These are phyloP conservation scores for Mustelus asterias DNA, from an alignment of 2,113 vertebrate species.

Conservation along the genomic window DNA sequence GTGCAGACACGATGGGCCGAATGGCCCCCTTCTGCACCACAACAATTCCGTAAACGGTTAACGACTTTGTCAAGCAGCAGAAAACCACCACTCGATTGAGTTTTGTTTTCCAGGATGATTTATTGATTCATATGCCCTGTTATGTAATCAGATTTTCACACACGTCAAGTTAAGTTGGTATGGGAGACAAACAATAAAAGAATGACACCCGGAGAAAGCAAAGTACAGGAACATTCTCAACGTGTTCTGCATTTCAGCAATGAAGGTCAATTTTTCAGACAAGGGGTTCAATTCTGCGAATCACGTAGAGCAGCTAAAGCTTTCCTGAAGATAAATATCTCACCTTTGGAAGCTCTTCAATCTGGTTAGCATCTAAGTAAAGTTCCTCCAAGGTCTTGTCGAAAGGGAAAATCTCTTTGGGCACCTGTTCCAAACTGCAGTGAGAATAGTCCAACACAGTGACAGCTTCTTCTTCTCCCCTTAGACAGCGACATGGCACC, in stretches of 20 bases:
- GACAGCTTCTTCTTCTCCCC: conserved; percentile 91
- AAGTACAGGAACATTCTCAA: neutral
- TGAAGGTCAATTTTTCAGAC: neutral
- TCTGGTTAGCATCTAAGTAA: conserved; percentile 99
- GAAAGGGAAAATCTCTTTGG: conserved; percentile 95
- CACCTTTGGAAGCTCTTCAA: conserved; percentile 98
- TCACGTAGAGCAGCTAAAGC: neutral
- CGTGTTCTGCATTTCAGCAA: neutral
- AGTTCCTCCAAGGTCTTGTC: conserved; percentile 98
- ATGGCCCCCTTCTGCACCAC: too few species aligned
- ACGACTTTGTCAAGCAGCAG: neutral
- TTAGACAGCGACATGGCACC: conserved; percentile 92
- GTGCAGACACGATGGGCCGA: too few species aligned
- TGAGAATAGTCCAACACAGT: conserved; percentile 97
- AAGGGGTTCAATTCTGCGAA: neutral
- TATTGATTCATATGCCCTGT: neutral
- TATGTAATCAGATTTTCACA: neutral
- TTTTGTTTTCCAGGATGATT: neutral
- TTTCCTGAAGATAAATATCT: conserved; percentile 33
- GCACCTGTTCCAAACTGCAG: conserved; percentile 97
- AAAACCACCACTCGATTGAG: neutral
- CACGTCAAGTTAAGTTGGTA: neutral
- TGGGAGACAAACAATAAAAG: neutral
- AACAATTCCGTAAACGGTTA: too few species aligned
- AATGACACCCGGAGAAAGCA: neutral